Evolutionary conservation across 1,140 invertebrate genomes (phyloP).

Genomic region (Rhynchophorus ferrugineus): DNA sequence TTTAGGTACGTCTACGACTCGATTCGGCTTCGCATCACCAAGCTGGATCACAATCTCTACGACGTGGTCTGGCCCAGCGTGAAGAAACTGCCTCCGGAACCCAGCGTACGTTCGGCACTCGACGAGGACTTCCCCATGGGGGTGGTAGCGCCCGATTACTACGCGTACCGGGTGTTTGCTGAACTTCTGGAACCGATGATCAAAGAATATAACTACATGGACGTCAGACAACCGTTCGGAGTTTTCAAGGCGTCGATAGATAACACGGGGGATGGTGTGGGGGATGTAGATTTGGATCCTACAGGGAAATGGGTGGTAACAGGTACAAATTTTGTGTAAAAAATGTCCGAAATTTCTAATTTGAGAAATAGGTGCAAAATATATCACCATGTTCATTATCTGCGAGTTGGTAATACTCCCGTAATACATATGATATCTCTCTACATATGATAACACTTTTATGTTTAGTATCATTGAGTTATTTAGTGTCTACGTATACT

Average conservation of each 20-base stretch:
- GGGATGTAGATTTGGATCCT: conserved; percentile 64
- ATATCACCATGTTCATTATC: too few species aligned
- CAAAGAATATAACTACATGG: conserved; percentile 68
- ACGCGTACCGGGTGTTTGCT: conserved; percentile 69
- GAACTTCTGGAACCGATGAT: conserved; percentile 71
- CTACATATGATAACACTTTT: too few species aligned
- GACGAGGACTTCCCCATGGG: conserved; percentile 63
- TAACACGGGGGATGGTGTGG: too few species aligned
- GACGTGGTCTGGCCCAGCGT: conserved; percentile 75
- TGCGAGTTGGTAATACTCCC: too few species aligned
- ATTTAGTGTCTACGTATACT: too few species aligned
- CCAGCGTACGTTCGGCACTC: conserved; percentile 38
- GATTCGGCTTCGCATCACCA: conserved; percentile 61
- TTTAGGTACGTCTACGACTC: conserved; percentile 55
- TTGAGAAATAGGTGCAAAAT: too few species aligned
- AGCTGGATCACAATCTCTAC: conserved; percentile 69
- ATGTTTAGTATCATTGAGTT: too few species aligned
- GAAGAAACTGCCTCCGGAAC: conserved; percentile 55
- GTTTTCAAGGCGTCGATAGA: too few species aligned
- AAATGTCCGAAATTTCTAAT: background rate
- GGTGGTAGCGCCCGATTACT: conserved; percentile 72
- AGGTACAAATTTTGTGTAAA: conserved; percentile 8
- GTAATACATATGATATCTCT: too few species aligned
- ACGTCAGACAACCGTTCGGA: conserved; percentile 52
- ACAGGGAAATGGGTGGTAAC: conserved; percentile 64